Percentiles rank a stretch among this genome's conserved stretches.
Conservation (phyloP, 1,140 invertebrate species). For the Ridgeia piscesae region DNA sequence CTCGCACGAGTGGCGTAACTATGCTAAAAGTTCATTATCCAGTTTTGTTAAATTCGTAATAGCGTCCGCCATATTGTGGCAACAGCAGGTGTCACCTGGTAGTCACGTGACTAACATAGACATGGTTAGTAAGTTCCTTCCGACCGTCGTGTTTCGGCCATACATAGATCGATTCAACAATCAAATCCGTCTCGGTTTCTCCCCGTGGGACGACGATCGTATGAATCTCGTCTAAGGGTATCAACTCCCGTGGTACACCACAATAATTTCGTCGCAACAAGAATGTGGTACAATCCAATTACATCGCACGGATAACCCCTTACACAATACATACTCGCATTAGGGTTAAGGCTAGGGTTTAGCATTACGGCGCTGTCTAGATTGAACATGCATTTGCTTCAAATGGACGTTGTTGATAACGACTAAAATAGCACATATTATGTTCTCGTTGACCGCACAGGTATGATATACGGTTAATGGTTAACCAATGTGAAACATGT, state of each 20-base stretch:
- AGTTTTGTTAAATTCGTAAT: neutral
- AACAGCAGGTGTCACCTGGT: neutral
- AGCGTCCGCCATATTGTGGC: neutral
- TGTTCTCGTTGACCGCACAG: too few relatives aligned
- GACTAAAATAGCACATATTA: too few relatives aligned
- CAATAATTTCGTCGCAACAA: neutral
- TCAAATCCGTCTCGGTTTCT: neutral
- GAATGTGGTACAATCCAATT: neutral
- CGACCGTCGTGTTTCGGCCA: neutral
- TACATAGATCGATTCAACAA: neutral
- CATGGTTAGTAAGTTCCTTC: neutral
- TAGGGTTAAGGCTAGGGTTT: too few relatives aligned
- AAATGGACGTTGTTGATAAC: too few relatives aligned
- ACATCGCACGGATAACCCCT: too few relatives aligned
- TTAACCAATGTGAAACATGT: too few relatives aligned
- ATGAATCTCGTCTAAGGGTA: neutral
- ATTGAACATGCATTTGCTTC: too few relatives aligned
- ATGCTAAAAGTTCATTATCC: too few relatives aligned
- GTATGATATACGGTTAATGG: too few relatives aligned
- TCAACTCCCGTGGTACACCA: neutral
- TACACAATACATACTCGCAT: too few relatives aligned
- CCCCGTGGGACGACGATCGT: neutral
- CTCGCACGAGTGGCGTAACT: too few relatives aligned
- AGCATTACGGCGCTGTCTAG: too few relatives aligned
- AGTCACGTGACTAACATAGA: neutral